Percentiles rank a stretch among this genome's conserved stretches.
Evolutionary conservation across 1,140 invertebrate genomes (phyloP).

Genomic region (Littorina saxatilis): DNA sequence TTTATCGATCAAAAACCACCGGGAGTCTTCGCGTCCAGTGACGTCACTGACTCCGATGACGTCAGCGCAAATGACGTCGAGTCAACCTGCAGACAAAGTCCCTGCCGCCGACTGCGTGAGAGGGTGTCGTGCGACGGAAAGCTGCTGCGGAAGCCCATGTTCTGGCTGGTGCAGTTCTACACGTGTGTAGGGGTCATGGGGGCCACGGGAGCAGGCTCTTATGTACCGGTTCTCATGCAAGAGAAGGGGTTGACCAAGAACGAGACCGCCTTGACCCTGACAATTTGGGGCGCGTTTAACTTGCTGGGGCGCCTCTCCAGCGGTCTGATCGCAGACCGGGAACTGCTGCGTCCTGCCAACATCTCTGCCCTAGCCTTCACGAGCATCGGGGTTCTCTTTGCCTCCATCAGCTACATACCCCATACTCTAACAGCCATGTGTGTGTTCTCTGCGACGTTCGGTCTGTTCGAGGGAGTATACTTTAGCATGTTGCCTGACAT

Average conservation of each 20-base stretch:
- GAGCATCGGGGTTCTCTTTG: not conserved
- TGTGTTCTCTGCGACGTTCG: not conserved
- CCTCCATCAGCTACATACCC: not conserved
- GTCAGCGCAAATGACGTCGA: too few relatives aligned
- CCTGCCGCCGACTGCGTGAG: too few relatives aligned
- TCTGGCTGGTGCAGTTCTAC: constrained; percentile 25
- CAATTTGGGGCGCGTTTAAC: not conserved
- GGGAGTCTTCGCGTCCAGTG: too few relatives aligned
- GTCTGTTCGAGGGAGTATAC: constrained; percentile 15
- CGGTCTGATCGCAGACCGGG: not conserved
- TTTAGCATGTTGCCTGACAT: constrained; percentile 24
- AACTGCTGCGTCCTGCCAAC: not conserved
- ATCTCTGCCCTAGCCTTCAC: not conserved
- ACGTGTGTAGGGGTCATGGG: not conserved
- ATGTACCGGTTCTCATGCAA: not conserved
- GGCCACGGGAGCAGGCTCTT: not conserved
- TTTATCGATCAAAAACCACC: too few relatives aligned
- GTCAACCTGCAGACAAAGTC: too few relatives aligned
- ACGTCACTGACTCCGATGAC: too few relatives aligned
- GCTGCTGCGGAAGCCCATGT: not conserved
- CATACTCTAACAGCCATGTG: not conserved
- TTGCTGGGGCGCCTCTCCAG: not conserved
- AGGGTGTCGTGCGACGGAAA: too few relatives aligned
- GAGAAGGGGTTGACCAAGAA: not conserved
- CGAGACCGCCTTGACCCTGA: not conserved